phyloP scores from a whole-genome alignment of 1,140 invertebrate species.

The Dolichoris vasculosae region DNA sequence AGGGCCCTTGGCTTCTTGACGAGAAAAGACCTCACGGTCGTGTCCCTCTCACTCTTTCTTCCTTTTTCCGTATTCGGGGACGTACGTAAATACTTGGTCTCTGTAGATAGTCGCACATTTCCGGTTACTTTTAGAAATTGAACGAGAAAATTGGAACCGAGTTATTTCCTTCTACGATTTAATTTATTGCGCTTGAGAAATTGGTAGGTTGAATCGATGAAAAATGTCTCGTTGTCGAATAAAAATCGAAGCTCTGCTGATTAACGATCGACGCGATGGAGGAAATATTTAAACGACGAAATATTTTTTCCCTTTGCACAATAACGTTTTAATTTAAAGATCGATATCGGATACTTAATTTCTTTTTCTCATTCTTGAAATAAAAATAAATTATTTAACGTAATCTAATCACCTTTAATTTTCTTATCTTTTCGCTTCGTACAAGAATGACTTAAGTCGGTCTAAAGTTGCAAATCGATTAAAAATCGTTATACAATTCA shows the following conservation, averaged over 20 bases:
- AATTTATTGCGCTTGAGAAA: not conserved
- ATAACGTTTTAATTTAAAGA: not conserved
- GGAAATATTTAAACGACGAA: too few species aligned
- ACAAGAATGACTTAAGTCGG: not conserved
- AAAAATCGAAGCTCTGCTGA: not conserved
- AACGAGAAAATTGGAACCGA: not conserved
- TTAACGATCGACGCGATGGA: not conserved
- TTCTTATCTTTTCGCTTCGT: not conserved
- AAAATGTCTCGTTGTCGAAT: not conserved
- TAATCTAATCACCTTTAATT: not conserved
- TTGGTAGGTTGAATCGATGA: too few species aligned
- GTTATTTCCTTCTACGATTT: not conserved
- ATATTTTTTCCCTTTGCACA: not conserved
- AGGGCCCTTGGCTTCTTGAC: conserved; percentile 29
- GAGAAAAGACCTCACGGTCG: not conserved
- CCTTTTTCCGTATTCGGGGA: not conserved
- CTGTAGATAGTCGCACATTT: not conserved
- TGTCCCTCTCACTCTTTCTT: not conserved
- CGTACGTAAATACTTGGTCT: not conserved
- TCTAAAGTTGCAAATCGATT: not conserved
- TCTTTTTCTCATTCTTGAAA: not conserved
- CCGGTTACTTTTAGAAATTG: not conserved
- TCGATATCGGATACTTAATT: not conserved
- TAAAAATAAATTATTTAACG: not conserved
- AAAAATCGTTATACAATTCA: not conserved